Base-by-base conservation (phyloP, 2,797 vertebrate genomes). In the Sebastes matsubarae region DNA sequence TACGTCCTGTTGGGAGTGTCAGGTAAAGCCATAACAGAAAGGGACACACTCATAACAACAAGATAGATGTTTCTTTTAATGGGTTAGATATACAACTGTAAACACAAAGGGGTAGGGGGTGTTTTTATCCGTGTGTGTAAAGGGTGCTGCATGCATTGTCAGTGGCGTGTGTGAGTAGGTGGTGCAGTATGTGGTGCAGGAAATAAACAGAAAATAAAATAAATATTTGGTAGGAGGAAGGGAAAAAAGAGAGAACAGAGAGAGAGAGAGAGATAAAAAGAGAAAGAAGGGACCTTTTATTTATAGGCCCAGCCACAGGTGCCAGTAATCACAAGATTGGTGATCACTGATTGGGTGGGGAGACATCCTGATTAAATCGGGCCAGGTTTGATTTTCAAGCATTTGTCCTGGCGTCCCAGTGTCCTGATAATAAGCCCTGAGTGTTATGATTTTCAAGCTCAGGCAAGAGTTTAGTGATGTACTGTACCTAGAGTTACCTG, bases 171-270 rank as follows among this genome's bases (percentile, higher is more conserved):
- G 67, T 60, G 72, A 80, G 87, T 88, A 76, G 80, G 78, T 77
- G 78, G 77, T 73, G 71, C 79, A 78, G 79, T 85, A 65, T 74
- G 73, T 73, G 73, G 78, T 79, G 75, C 57, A 59, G 80, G 66
- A 82, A 88, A 90, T 89, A 38, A 89, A 70, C 61, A 80, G 69
- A 72, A 83, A 18, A 81, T 54, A 54, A 54, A 54, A 54, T 67
- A 82, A 83, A 67, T 7, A 73, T 58, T 58, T 54, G 16, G 80
- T 85, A 42, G 80, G 81, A 80, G 54, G 59, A 46, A 76, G 42
- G 20, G 22, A 9, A 18, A 14, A 59, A 16, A 52, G 8, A 38
- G 29, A n/a, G 6, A 46, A 46, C 16, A 46, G 8, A 65, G 34
- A 46, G 52, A 70, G 24, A 54, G 61, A 54, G 52, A 34, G 25